These are phyloP conservation scores for Thera obeliscata DNA, from an alignment of 2,888 invertebrate species.

Conservation along the genomic window DNA sequence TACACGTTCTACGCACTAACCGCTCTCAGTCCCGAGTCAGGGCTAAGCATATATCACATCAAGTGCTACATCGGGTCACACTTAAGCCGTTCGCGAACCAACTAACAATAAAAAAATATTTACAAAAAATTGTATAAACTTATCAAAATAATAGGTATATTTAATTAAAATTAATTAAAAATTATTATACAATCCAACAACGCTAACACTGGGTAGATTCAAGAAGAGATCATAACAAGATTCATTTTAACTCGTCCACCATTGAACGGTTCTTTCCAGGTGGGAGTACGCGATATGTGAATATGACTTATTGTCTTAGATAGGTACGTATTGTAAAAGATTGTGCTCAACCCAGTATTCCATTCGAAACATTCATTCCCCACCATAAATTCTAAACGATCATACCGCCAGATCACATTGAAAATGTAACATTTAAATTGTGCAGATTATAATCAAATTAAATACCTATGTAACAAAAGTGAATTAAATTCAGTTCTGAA, in stretches of 20 bases:
- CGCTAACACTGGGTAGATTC: conserved; percentile 83
- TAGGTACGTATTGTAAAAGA: conserved; percentile 68
- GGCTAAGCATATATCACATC: conserved; percentile 76
- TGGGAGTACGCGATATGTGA: conserved; percentile 79
- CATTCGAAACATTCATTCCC: conserved; percentile 52
- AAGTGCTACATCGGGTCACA: conserved; percentile 54
- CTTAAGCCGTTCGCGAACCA: conserved; percentile 72
- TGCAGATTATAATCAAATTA: conserved; percentile 4
- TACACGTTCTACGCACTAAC: conserved; percentile 76
- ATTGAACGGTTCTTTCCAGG: conserved; percentile 52
- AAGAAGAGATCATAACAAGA: conserved; percentile 82
- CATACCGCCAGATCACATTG: conserved; percentile 22
- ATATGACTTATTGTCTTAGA: conserved; percentile 78
- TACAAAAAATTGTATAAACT: conserved; percentile 77
- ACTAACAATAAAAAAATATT: conserved; percentile 65
- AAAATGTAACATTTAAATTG: conserved; percentile 1
- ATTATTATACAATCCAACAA: conserved; percentile 75
- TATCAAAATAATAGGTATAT: conserved; percentile 70
- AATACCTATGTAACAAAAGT: conserved; percentile 1
- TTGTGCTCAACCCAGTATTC: conserved; percentile 80
- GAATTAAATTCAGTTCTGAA: conserved; percentile 4
- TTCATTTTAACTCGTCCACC: conserved; percentile 67
- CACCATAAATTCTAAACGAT: conserved; percentile 54
- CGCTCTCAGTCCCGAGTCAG: conserved; percentile 60
- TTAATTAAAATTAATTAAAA: conserved; percentile 68